Percentiles rank a stretch among this genome's conserved stretches.
Conservation (phyloP, 2,113 vertebrate genomes). For the Eulemur rufifrons region DNA sequence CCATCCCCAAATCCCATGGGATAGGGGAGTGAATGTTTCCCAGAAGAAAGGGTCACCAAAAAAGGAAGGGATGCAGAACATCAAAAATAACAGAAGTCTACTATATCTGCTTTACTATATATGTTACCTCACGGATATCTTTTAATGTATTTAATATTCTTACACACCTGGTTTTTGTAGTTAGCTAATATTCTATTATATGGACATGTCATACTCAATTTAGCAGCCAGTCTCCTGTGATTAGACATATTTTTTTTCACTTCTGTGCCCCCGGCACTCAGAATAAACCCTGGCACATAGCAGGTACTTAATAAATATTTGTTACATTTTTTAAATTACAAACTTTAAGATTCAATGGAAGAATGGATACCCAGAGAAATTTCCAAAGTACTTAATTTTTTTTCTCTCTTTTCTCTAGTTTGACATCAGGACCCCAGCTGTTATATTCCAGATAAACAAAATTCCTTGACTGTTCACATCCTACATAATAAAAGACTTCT, state of each 20-base stretch:
- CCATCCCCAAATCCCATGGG: background rate
- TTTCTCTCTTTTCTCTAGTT: background rate
- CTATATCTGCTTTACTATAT: background rate
- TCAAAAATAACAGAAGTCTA: background rate
- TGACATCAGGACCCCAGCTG: background rate
- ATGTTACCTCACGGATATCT: background rate
- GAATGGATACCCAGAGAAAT: background rate
- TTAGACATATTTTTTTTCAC: background rate
- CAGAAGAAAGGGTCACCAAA: background rate
- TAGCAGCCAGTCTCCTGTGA: background rate
- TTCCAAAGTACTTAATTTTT: background rate
- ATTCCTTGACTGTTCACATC: background rate
- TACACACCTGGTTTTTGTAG: background rate
- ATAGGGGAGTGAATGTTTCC: background rate
- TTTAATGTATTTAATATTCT: background rate
- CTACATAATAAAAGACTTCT: background rate
- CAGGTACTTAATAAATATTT: background rate
- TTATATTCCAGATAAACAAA: slow-evolving; percentile 29
- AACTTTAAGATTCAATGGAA: background rate
- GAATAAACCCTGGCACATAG: background rate
- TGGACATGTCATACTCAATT: background rate
- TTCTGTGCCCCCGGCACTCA: background rate
- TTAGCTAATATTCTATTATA: background rate
- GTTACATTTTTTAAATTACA: background rate
- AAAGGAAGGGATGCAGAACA: background rate